Conservation (phyloP, 1,140 invertebrate genomes). For the Meloidogyne exigua region DNA sequence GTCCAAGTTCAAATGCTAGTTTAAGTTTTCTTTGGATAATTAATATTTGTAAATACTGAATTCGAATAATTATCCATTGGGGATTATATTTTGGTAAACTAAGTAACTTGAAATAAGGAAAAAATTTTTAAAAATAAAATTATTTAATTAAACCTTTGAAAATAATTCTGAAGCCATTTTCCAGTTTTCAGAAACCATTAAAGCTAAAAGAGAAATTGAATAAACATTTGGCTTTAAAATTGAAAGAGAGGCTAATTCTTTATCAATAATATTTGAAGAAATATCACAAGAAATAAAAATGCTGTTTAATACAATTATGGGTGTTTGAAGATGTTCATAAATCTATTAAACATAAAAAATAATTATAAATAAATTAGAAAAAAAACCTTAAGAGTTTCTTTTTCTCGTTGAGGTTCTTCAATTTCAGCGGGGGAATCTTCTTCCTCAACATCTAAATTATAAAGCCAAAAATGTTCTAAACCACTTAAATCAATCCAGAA, state of each 20-base stretch:
- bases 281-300: conserved; percentile 10
- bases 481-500: conserved; percentile 16
- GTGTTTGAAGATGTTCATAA: neutral
- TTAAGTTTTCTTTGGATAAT: neutral
- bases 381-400: neutral
- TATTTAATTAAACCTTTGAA: neutral
- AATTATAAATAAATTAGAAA: neutral
- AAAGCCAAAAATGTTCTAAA: conserved; percentile 26
- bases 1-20: neutral
- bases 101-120: neutral
- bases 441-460: conserved; percentile 21
- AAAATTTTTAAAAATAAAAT: neutral
- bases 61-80: neutral
- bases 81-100: neutral
- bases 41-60: neutral
- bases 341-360: neutral
- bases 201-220: conserved; percentile 7
- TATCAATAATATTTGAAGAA: conserved; percentile 9
- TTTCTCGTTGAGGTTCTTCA: conserved; percentile 11
- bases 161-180: conserved; percentile 17
- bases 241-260: conserved; percentile 2
- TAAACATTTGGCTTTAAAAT: neutral
- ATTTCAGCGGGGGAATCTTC: conserved; percentile 27
- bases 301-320: neutral
- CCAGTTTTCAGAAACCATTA: conserved; percentile 18